Conservation (phyloP, 2,797 vertebrate genomes). For the Sphaeramia orbicularis region DNA sequence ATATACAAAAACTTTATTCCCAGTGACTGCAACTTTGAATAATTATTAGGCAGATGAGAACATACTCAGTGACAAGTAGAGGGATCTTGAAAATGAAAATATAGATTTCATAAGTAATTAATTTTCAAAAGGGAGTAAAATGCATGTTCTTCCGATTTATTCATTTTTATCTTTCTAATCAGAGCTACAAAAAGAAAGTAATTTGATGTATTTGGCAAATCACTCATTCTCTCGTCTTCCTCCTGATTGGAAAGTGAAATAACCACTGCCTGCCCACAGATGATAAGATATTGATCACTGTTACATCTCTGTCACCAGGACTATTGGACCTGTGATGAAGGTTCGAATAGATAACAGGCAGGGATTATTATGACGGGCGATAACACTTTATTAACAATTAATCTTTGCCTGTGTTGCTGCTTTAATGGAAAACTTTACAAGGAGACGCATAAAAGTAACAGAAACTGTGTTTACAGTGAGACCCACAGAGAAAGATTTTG, state of each 20-base stretch:
- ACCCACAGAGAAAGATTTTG: conserved; percentile 1
- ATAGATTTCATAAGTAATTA: neutral
- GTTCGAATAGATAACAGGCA: conserved; percentile 66
- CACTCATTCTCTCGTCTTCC: conserved; percentile 27
- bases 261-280: conserved; percentile 56
- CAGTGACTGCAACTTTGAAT: neutral
- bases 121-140: neutral
- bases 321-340: conserved; percentile 66
- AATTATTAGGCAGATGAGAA: conserved; percentile 11
- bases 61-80: neutral
- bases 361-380: conserved; percentile 69
- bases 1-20: too few species aligned
- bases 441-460: conserved; percentile 3
- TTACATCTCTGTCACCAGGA: conserved; percentile 62
- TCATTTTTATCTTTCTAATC: conserved; percentile 27
- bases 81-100: neutral
- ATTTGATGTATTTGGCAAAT: conserved; percentile 47
- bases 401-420: conserved; percentile 47
- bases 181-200: conserved; percentile 33
- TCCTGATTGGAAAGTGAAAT: conserved; percentile 50
- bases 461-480: conserved; percentile 4
- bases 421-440: conserved; percentile 58
- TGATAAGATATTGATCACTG: conserved; percentile 76
- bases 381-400: conserved; percentile 67
- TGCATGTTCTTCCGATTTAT: conserved; percentile 15